Evolutionary conservation across 2,797 vertebrate genomes (phyloP).

Genomic region (Paratrypauchen microcephalus): DNA sequence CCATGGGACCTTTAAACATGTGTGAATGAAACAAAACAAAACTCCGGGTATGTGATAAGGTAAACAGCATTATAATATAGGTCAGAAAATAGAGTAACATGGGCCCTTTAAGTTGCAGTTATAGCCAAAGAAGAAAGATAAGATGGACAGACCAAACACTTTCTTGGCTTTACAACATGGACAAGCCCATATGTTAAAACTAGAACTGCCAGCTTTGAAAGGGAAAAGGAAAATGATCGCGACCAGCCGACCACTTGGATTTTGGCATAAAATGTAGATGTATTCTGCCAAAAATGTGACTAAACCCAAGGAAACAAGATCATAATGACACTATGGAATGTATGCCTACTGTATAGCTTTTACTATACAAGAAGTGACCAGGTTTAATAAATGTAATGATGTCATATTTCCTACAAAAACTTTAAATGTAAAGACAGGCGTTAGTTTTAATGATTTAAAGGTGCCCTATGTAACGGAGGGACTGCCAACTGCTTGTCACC

Average conservation of each 20-base stretch:
- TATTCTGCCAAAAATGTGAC: conserved; percentile 65
- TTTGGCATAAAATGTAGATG: conserved; percentile 42
- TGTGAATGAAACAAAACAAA: no score
- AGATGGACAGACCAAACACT: conserved; percentile 24
- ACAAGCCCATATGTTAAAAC: conserved; percentile 39
- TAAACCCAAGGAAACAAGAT: conserved; percentile 44
- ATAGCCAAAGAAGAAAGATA: conserved; percentile 9
- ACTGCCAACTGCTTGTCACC: not conserved
- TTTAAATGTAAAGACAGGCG: not conserved
- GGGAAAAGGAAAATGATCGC: conserved; percentile 41
- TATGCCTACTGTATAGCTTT: conserved; percentile 25
- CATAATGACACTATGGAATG: conserved; percentile 50
- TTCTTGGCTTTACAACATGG: conserved; percentile 34
- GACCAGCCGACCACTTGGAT: conserved; percentile 46
- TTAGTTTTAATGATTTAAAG: not conserved
- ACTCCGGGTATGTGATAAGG: no score
- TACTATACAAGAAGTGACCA: conserved; percentile 36
- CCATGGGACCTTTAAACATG: no score
- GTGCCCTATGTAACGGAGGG: no score
- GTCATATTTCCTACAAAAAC: conserved; percentile 23
- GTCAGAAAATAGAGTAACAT: no score
- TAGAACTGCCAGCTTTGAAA: conserved; percentile 36
- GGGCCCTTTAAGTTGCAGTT: no score
- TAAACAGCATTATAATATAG: no score
- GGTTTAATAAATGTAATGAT: conserved; percentile 46